Evolutionary conservation across 2,113 vertebrate genomes (phyloP), one percentile per base, ranked within the genome.

Genomic region (Chloebia gouldiae): DNA sequence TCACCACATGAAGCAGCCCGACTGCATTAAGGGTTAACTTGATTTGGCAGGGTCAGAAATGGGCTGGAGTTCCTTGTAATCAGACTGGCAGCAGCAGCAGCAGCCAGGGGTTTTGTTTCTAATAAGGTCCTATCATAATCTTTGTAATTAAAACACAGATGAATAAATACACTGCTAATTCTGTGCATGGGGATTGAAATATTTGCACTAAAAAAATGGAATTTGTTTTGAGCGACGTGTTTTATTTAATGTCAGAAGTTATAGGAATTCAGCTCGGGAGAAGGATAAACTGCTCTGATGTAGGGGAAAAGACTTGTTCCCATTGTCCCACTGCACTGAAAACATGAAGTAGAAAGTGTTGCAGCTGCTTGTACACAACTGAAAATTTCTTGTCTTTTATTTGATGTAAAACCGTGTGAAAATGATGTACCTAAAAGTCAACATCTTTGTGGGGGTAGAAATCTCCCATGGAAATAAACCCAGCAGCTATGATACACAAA

Each of bases 61-160:
- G 78, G 35, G 66, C 40, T 81, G 78, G 51, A 75, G 69, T 84
- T 95, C 92, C 83, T 81, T 71, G 77, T 91, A 92, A 94, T 82
- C 57, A 73, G 28, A 77, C n/a, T 61, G 49, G 65, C 54, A 76
- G 51, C 49, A 73, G 51, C 49, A 73, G 31, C 17, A 73, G 47
- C 21, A 54, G 35, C 40, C 42, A 77, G 69, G 44, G 59, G 5
- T 91, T 31, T 17, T 50, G 61, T 21, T 53, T 89, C 60, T 23
- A 12, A 54, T 69, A 61, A 90, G 15, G 13, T 70, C 10, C 31
- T 82, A 7, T 70, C 33, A 17, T 69, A 59, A 64, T 54, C 63
- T 61, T 51, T 70, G 16, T 66, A 28, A 47, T 75, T 47, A 54
- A 73, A 59, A 30, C 23, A 1, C 21, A 25, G 8, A 77, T 70